Percentiles rank a stretch among this genome's conserved stretches.
Evolutionary conservation across 2,888 invertebrate genomes (phyloP).

Genomic region (Tenthredo mesomela): DNA sequence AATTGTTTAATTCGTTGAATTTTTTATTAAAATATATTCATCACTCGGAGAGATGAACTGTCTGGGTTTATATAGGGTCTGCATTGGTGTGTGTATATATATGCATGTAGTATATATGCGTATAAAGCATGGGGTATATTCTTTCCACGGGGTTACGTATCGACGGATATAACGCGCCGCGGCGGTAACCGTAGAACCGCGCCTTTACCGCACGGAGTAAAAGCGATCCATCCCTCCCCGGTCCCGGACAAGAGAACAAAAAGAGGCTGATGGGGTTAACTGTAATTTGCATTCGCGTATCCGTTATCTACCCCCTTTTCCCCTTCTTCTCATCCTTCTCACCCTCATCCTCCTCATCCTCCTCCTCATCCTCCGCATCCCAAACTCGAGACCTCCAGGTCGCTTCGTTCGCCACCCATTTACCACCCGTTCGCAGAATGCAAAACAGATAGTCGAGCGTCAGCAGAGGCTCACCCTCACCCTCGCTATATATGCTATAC

Average conservation of each 20-base stretch:
- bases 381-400: constrained; percentile 39
- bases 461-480: constrained; percentile 52
- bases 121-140: neutral
- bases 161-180: constrained; percentile 17
- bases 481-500: constrained; percentile 7
- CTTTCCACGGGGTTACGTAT: constrained; percentile 14
- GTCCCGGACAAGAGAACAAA: constrained; percentile 59
- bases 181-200: constrained; percentile 30
- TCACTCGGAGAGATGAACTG: neutral
- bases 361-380: constrained; percentile 18
- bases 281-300: constrained; percentile 67
- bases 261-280: constrained; percentile 65
- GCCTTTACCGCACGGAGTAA: constrained; percentile 38
- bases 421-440: constrained; percentile 54
- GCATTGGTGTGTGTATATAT: neutral
- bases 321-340: neutral
- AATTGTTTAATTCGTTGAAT: constrained; percentile 10
- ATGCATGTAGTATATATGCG: neutral
- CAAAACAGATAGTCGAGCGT: constrained; percentile 60
- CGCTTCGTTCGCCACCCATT: constrained; percentile 53
- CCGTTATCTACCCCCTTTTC: constrained; percentile 55
- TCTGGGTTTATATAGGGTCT: neutral
- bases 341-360: constrained; percentile 19
- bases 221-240: constrained; percentile 51
- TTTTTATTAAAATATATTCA: constrained; percentile 13